A percentile compares a stretch with the other conserved stretches of the same genome.
Evolutionary conservation across 2,888 invertebrate genomes (phyloP).

Genomic region (Rhagophthalmus giganteus): DNA sequence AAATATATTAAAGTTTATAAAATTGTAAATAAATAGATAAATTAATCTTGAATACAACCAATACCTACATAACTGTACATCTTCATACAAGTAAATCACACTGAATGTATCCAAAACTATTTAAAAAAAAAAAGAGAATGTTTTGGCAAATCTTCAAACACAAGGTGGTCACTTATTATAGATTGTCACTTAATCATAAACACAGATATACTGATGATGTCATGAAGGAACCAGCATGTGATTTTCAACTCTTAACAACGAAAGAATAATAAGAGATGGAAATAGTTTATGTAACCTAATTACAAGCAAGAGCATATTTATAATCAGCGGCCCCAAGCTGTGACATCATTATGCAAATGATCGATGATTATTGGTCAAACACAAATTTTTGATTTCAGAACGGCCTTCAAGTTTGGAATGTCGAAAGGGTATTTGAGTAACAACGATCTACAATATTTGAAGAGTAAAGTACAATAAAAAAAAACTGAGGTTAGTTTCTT

Average conservation of each 20-base stretch:
- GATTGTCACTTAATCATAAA: slow-evolving; percentile 15
- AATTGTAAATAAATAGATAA: slow-evolving; percentile 6
- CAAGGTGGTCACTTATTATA: not conserved
- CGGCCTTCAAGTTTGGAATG: too few relatives aligned
- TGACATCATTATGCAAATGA: slow-evolving; percentile 27
- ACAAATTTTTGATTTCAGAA: too few relatives aligned
- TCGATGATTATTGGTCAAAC: too few relatives aligned
- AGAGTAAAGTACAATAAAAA: slow-evolving; percentile 1
- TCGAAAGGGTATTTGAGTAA: too few relatives aligned
- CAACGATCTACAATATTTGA: not conserved
- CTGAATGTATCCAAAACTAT: too few relatives aligned
- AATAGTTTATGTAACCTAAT: slow-evolving; percentile 8
- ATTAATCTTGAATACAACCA: slow-evolving; percentile 21
- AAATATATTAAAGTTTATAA: too few relatives aligned
- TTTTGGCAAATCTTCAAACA: too few relatives aligned
- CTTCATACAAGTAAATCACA: not conserved
- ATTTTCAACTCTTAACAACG: slow-evolving; percentile 1
- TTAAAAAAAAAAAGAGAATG: too few relatives aligned
- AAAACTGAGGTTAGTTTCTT: too few relatives aligned
- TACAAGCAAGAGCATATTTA: not conserved
- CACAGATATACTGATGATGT: slow-evolving; percentile 26
- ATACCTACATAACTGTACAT: slow-evolving; percentile 41
- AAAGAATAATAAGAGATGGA: too few relatives aligned
- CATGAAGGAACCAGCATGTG: slow-evolving; percentile 20
- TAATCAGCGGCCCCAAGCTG: slow-evolving; percentile 10